phyloP scores from a whole-genome alignment of 2,113 vertebrate species.

The Microtus montanus region DNA sequence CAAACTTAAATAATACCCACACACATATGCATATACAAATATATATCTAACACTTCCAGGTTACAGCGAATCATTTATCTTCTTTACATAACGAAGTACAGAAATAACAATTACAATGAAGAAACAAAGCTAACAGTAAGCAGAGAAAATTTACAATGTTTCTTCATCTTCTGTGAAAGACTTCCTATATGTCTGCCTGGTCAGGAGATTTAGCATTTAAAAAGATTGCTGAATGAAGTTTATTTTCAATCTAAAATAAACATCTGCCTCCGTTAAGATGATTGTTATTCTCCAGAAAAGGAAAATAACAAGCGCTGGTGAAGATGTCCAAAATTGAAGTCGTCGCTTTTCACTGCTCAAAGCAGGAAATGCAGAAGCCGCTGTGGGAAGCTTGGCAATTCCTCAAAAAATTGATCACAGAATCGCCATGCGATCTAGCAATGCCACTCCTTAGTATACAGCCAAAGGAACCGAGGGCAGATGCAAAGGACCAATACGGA shows the following conservation, averaged over 20 bases:
- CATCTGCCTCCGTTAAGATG: background rate
- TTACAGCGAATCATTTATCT: slow-evolving; percentile 70
- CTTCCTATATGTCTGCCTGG: slow-evolving; percentile 78
- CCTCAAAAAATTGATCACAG: background rate
- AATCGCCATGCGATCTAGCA: background rate
- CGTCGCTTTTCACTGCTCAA: background rate
- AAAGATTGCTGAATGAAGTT: background rate
- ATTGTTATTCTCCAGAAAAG: background rate
- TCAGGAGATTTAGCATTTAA: background rate
- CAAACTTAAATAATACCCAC: background rate
- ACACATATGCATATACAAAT: background rate
- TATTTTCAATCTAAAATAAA: slow-evolving; percentile 34
- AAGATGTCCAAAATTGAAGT: background rate
- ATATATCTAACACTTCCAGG: slow-evolving; percentile 67
- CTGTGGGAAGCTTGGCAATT: background rate
- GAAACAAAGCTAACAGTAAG: slow-evolving; percentile 83
- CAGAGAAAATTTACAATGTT: slow-evolving; percentile 61
- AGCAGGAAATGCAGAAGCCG: background rate
- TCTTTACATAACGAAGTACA: slow-evolving; percentile 62
- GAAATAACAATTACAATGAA: slow-evolving; percentile 67
- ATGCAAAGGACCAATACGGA: background rate
- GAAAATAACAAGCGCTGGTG: background rate
- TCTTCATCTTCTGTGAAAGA: slow-evolving; percentile 59
- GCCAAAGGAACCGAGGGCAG: background rate
- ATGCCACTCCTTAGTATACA: background rate